Evolutionary conservation across 2,888 invertebrate species (phyloP), one percentile per base, ranked within the genome.

Genomic region (Ecdyonurus torrentis): DNA sequence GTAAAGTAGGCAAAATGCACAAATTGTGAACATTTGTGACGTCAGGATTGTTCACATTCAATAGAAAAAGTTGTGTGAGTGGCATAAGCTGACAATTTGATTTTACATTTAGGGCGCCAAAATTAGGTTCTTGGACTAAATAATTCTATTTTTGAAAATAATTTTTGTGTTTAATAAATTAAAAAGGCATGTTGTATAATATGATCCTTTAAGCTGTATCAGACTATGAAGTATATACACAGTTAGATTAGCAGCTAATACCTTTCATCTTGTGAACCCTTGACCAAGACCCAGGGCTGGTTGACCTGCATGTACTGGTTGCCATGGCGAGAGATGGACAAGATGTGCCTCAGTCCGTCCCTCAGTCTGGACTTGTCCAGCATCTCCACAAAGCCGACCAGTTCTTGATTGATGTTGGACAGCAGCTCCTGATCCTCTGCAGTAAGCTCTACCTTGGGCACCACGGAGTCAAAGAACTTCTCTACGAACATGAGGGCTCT

Each of bases 261-360:
- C 90, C 85, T 86, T 68, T 93, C 86, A 61, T 83, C 81, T 1
- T 82, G 83, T 1, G 76, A 79, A 25, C 92, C 91, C 74, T 98
- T 99, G 5, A 94, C 80, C 68, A 91, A 78, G 5, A 91, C 90
- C 98, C 99, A 99, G 0, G 99, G 98, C 72, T 95, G 88, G 67
- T 87, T 86, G 1, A 81, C 77, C 77, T 99, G 99, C 87, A 99
- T 93, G 74, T 91, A 96, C 71, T 94, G 94, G 79, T 99, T 99
- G 2, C 98, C 98, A 67, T 89, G 83, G 1, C 91, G 83, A 0
- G 97, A 95, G 64, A 98, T 87, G 1, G 83, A 81, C 68, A 99
- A 77, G 67, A 98, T 85, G 72, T 89, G 85, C 18, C 89, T 80
- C 20, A 98, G 81, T 0, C 90, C 91, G 70, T 97, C 96, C 23